Evolutionary conservation across 2,888 invertebrate species (phyloP).

Genomic region (Heliconius ismenius): DNA sequence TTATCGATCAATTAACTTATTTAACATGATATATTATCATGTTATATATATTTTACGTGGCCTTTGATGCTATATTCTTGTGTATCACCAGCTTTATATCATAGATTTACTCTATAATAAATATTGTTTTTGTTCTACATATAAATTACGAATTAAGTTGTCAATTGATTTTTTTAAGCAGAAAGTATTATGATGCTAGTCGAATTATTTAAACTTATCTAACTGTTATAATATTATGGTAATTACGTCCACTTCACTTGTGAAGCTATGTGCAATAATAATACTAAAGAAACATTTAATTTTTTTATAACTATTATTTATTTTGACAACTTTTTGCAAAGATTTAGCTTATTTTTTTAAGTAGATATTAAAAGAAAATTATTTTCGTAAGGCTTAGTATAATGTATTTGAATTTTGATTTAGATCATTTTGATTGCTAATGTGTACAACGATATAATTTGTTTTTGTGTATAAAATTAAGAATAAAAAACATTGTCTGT

Average conservation of each 20-base stretch:
- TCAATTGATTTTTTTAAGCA: slow-evolving; percentile 52
- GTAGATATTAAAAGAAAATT: slow-evolving; percentile 12
- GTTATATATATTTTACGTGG: slow-evolving; percentile 30
- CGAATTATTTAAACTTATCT: slow-evolving; percentile 55
- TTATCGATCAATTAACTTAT: slow-evolving; percentile 27
- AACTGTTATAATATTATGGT: slow-evolving; percentile 36
- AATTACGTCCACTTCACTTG: slow-evolving; percentile 68
- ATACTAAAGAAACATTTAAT: slow-evolving; percentile 47
- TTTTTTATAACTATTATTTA: slow-evolving; percentile 42
- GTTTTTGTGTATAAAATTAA: neutral
- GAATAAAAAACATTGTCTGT: neutral
- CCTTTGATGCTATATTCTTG: slow-evolving; percentile 28
- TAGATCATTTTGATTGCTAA: slow-evolving; percentile 14
- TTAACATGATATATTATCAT: slow-evolving; percentile 36
- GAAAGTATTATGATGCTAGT: slow-evolving; percentile 80
- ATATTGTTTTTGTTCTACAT: slow-evolving; percentile 17
- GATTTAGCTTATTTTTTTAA: slow-evolving; percentile 24
- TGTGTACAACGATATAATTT: slow-evolving; percentile 11
- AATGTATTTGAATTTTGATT: slow-evolving; percentile 8
- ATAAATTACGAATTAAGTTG: slow-evolving; percentile 46
- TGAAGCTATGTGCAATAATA: slow-evolving; percentile 69
- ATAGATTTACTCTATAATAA: slow-evolving; percentile 18
- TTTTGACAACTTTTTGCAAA: slow-evolving; percentile 37
- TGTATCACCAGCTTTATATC: slow-evolving; percentile 28
- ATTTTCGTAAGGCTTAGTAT: slow-evolving; percentile 12